Evolutionary conservation across 2,113 vertebrate genomes (phyloP), one percentile per base, ranked within the genome.

Genomic region (Dasyornis broadbenti): DNA sequence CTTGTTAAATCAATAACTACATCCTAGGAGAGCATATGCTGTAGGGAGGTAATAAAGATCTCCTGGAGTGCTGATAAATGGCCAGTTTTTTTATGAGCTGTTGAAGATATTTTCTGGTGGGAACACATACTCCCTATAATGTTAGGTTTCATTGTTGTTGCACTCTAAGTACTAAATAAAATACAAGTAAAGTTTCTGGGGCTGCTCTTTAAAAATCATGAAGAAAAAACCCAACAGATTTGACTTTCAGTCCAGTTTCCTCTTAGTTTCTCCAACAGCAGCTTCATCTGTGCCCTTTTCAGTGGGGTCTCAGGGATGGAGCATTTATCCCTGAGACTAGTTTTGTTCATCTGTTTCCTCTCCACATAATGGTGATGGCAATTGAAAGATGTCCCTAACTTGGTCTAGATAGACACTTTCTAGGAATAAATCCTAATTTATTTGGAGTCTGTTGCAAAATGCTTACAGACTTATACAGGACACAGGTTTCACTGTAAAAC

Each of bases 1-100:
- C 95, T 94, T 96, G 95, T 95, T 97, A 95, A 97, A 97, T 95
- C 94, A 96, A 89, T 95, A 97, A 92, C 75, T 94, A 94, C 94
- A 97, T 96, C 91, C 93, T 90, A 94, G 82, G 77, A 92, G 65
- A 92, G 76, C 83, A 93, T 92, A 95, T 78, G 86, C 94, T 96
- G 60, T 71, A 96, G 91, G 79, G 87, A 96, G 92, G 87, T 84
- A 97, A 96, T 97, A 97, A 97, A 96, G 91, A 93, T 91, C 90
- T 96, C 95, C 95, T 93, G 89, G 86, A 91, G 95, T 84, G 92
- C 86, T 94, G 84, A 75, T 77, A 95, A 95, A 96, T 83, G 95
- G 76, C 61, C 75, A 68, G 54, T 44, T 82, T 96, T 96, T 95
- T 96, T 93, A 95, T 94, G 96, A 93, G 59, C 64, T 85, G 86